Base-by-base conservation (phyloP, 1,140 invertebrate species). In the Sminthurinus signatus region DNA sequence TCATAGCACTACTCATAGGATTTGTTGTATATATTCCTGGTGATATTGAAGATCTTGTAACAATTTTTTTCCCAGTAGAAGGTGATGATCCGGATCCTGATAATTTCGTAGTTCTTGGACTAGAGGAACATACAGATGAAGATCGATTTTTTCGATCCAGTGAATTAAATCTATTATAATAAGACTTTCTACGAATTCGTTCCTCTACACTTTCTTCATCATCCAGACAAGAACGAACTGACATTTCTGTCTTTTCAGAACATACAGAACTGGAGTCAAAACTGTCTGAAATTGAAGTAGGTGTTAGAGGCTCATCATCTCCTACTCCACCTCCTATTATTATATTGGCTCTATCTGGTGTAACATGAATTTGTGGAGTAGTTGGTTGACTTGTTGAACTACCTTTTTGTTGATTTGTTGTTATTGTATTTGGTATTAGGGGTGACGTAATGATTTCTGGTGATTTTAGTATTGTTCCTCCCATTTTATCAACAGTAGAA, bases 151-250 rank as follows among this genome's bases (percentile, higher is more conserved):
- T 68, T 31, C 58, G 36, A 5, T 64, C 64, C 14, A 62, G 23
- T 3, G 64, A 62, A 72, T 93, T 92, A 73, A 93, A 93, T 61
- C 89, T 81, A 3, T 85, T 86, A 73, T 92, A 94, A 76, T 90
- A 93, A 75, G 89, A 92, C 74, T 91, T 91, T 21, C 91, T 80
- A 68, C 88, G 80, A 65, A 94, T 93, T 68, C 91, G 80, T 72
- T 94, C 90, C 32, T 86, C 85, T 14, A 93, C 85, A 32, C 86
- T 87, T 73, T 91, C 88, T 77, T 82, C 54, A 79, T 80, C 44
- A 80, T 84, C 8, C 28, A 62, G 58, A 44, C 63, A 39, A 29
- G 66, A 64, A n/a, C 50, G 28, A 2, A 36, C 23, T 32, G 62
- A 64, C 58, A 58, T 36, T 36, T 73, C 75, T 36, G 76, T 75